phyloP scores from a whole-genome alignment of 1,140 invertebrate genomes.

The Sycophaga agraensis region DNA sequence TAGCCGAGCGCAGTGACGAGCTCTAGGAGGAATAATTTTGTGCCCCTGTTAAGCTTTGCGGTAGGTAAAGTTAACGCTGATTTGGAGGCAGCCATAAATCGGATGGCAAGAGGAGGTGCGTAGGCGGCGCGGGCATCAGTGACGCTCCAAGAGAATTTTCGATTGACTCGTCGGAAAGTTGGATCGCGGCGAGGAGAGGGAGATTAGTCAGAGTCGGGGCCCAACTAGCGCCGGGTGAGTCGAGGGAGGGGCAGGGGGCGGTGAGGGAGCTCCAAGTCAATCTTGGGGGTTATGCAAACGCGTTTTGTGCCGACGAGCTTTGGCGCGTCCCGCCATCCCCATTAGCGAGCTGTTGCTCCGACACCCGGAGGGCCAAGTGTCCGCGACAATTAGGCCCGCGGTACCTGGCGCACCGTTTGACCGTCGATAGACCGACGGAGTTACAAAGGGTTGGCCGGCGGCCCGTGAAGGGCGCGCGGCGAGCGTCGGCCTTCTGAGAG shows the following conservation, averaged over 20 bases:
- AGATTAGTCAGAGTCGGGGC: too few relatives aligned
- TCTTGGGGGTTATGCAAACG: slow-evolving; percentile 46
- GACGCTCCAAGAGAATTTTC: slow-evolving; percentile 7
- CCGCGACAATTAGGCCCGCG: too few relatives aligned
- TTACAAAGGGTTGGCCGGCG: too few relatives aligned
- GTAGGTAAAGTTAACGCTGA: too few relatives aligned
- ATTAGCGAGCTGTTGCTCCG: slow-evolving; percentile 14
- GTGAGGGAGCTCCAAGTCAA: slow-evolving; percentile 30
- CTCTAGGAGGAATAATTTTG: too few relatives aligned
- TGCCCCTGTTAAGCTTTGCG: too few relatives aligned
- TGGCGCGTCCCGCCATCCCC: slow-evolving; percentile 16
- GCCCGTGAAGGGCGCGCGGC: neutral
- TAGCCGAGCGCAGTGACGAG: too few relatives aligned
- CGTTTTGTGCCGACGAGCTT: slow-evolving; percentile 34
- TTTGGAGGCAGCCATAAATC: too few relatives aligned
- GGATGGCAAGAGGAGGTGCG: too few relatives aligned
- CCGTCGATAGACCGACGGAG: too few relatives aligned
- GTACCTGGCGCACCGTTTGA: too few relatives aligned
- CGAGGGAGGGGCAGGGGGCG: neutral
- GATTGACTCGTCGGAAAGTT: slow-evolving; percentile 8
- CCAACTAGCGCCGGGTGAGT: neutral
- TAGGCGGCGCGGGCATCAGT: neutral
- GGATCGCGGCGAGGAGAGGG: too few relatives aligned
- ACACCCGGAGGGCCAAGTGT: neutral
- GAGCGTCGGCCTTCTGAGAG: neutral